phyloP scores from a whole-genome alignment of 2,888 invertebrate genomes.

The Stratiomys singularior region DNA sequence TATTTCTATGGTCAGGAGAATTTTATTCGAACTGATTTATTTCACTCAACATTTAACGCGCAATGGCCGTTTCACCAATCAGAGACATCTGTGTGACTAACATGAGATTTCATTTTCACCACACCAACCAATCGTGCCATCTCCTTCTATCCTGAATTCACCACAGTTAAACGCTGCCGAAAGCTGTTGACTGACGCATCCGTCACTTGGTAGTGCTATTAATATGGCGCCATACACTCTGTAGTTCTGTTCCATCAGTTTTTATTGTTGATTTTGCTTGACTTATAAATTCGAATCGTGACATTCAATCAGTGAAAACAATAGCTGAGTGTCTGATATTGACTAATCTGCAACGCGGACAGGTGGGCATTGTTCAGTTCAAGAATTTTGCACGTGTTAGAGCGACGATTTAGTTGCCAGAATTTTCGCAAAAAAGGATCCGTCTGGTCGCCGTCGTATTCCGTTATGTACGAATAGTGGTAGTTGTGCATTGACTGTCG shows the following conservation, averaged over 20 bases:
- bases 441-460: background rate
- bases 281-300: background rate
- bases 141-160: background rate
- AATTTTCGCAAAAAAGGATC: constrained; percentile 22
- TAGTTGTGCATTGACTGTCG: background rate
- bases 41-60: too few species aligned
- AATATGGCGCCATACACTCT: constrained; percentile 25
- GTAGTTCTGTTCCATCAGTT: background rate
- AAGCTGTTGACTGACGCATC: background rate
- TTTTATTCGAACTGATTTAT: too few species aligned
- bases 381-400: constrained; percentile 10
- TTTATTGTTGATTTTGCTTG: background rate
- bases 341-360: background rate
- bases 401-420: background rate
- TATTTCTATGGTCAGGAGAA: too few species aligned
- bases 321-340: background rate
- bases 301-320: background rate
- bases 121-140: background rate
- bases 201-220: constrained; percentile 3
- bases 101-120: background rate
- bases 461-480: constrained; percentile 3
- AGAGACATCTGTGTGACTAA: too few species aligned
- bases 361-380: background rate
- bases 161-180: background rate
- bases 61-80: too few species aligned